Base-by-base conservation (phyloP, 2,888 invertebrate species). In the Embidobia sp. region DNA sequence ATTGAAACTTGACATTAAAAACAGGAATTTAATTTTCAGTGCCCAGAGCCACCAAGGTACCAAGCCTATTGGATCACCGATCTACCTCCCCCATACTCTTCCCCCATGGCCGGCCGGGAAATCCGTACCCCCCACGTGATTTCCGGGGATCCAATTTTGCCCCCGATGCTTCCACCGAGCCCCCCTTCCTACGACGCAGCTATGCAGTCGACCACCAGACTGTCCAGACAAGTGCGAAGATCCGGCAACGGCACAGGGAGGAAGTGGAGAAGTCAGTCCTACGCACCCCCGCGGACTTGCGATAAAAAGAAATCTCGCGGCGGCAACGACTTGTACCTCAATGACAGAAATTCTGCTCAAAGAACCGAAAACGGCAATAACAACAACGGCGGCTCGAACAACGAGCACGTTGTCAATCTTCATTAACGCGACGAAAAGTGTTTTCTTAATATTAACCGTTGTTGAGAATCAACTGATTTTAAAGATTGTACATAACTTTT, bases 41-140 rank as follows among this genome's bases (percentile, higher is more conserved):
- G 75, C 5, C 18, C 66, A 8, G 79, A 81, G 11, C 84, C 84
- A 31, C 83, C 84, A 15, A 70, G 79, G 27, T 84, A 84, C 40
- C 81, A 83, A 33, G 70, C 84, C 15, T 84, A 80, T 13, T 82
- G 82, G 81, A 77, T 82, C 33, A 75, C 80, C 1, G 85, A 85
- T 64, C 42, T 84, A 35, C 85, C 86, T 13, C 85, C 86, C 11
- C 78, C 86, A 0, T 85, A 85, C 37, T 73, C 82, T 3, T 64
- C 82, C 2, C 81, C 82, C 11, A 51, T 81, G 2, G 70, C 76
- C 1, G 59, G 42, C 15, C 81, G 79, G 7, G 35, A 26, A 15
- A 3, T 29, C 10, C 15, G 51, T 6, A 61, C 49, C 35, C 42
- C 55, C 4, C 35, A 44, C 7, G 37, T 57, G 8, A n/a, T 35